Evolutionary conservation across 2,113 vertebrate genomes (phyloP), one percentile per base, ranked within the genome.

Genomic region (Rhinichthys klamathensis): DNA sequence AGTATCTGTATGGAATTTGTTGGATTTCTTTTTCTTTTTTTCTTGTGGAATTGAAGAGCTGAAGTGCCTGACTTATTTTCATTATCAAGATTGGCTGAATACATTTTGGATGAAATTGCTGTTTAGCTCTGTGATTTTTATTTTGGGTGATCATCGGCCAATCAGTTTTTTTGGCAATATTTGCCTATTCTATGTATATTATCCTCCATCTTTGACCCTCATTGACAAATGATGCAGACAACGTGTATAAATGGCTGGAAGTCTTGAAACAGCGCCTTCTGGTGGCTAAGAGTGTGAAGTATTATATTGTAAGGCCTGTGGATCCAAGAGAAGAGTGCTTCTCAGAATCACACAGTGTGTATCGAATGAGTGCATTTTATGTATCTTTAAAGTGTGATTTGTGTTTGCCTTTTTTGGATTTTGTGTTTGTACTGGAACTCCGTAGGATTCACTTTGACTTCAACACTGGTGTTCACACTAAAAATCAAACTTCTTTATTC

Each of bases 391-490:
- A 72, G 65, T 89, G 86, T 89, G 81, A 83, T 90, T 79, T 88
- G 63, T 84, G 74, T 84, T 87, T 70, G 74, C 16, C 91, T 90
- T 90, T n/a, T 92, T 90, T 93, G 92, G 94, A 92, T 92, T 94
- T 65, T 85, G 84, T 80, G 61, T 70, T 73, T 74, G 69, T 89
- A 90, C 89, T 90, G 87, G 89, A 90, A 90, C 93, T 88, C 85
- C 51, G 74, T 87, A 82, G 65, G 86, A 86, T 87, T 79, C 25
- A 67, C 72, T 38, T 78, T 49, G 67, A 84, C 74, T 85, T 56
- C 83, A 72, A 77, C 79, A 77, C 83, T 65, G 83, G 65, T 74
- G 80, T 85, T 80, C 76, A 80, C 84, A 85, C 88, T 87, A 85
- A 74, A 69, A 67, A 27, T 77, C 32, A 65, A 69, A 65, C 41